These are phyloP conservation scores for Aradophagus sp. DNA, from an alignment of 1,140 invertebrate species.

Conservation along the genomic window DNA sequence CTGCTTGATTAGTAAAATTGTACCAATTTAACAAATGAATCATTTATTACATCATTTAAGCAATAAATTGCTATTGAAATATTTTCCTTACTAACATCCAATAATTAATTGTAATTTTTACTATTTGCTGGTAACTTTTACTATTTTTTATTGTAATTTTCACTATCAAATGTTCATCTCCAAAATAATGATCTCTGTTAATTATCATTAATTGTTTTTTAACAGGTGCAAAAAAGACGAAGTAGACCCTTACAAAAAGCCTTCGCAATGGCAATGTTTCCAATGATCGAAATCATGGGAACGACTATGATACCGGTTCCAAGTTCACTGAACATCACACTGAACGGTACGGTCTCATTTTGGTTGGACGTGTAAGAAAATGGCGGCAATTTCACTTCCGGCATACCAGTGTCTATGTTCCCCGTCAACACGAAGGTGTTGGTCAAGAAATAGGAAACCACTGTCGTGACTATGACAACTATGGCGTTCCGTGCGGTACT, in stretches of 20 bases:
- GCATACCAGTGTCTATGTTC: constrained; percentile 77
- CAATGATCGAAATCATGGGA: constrained; percentile 82
- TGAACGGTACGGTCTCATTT: constrained; percentile 75
- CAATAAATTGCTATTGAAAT: too few relatives aligned
- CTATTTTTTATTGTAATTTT: too few relatives aligned
- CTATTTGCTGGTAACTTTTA: too few relatives aligned
- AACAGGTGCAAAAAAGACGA: background rate
- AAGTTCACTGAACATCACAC: constrained; percentile 77
- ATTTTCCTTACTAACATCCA: too few relatives aligned
- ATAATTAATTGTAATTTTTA: too few relatives aligned
- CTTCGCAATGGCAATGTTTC: constrained; percentile 86
- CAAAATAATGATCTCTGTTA: too few relatives aligned
- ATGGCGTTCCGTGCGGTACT: constrained; percentile 85
- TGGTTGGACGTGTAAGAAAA: constrained; percentile 68
- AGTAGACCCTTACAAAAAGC: constrained; percentile 78
- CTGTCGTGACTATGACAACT: constrained; percentile 81
- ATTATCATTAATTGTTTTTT: too few relatives aligned
- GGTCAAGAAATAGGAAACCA: constrained; percentile 76
- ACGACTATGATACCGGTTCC: constrained; percentile 80
- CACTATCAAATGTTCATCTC: too few relatives aligned
- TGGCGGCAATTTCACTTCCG: constrained; percentile 73
- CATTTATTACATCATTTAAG: too few relatives aligned
- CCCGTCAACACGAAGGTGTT: constrained; percentile 74
- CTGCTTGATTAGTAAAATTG: too few relatives aligned
- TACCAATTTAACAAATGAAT: too few relatives aligned